These are phyloP conservation scores for Phrynocephalus versicolor DNA, from an alignment of 2,113 vertebrate species.

Conservation along the genomic window DNA sequence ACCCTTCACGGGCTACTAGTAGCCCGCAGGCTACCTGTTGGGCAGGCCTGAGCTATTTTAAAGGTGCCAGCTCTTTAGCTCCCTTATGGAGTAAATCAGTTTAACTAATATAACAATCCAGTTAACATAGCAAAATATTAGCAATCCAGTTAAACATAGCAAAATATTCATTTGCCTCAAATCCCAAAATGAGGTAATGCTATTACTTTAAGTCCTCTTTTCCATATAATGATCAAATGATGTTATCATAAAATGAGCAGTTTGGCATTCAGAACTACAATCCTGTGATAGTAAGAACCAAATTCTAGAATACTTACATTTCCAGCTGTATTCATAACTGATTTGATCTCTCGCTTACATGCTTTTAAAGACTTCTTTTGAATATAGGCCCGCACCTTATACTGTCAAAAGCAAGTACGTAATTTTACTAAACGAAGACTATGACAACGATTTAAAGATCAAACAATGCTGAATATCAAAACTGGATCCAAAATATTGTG, in stretches of 20 bases:
- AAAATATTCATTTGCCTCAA: background rate
- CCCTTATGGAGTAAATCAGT: conserved; percentile 7
- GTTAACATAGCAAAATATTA: background rate
- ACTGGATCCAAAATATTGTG: background rate
- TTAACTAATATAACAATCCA: background rate
- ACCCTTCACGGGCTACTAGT: too few species aligned
- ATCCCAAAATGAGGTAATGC: background rate
- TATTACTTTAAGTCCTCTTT: background rate
- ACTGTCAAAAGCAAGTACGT: conserved; percentile 74
- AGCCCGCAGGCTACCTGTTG: too few species aligned
- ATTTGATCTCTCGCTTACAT: conserved; percentile 98
- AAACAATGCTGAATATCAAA: background rate
- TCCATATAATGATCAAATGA: background rate
- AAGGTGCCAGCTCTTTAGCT: background rate
- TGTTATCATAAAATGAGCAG: background rate
- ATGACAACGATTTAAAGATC: background rate
- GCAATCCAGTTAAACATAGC: background rate
- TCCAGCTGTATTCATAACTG: conserved; percentile 98
- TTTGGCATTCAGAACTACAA: background rate
- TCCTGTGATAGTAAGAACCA: background rate
- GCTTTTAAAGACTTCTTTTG: conserved; percentile 98
- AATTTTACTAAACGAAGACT: background rate
- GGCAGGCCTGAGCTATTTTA: background rate
- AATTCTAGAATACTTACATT: conserved; percentile 83
- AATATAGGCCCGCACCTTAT: conserved; percentile 97